A percentile compares a stretch with the other conserved stretches of the same genome.
Conservation (phyloP, 2,113 vertebrate genomes). For the Silurus asotus region DNA sequence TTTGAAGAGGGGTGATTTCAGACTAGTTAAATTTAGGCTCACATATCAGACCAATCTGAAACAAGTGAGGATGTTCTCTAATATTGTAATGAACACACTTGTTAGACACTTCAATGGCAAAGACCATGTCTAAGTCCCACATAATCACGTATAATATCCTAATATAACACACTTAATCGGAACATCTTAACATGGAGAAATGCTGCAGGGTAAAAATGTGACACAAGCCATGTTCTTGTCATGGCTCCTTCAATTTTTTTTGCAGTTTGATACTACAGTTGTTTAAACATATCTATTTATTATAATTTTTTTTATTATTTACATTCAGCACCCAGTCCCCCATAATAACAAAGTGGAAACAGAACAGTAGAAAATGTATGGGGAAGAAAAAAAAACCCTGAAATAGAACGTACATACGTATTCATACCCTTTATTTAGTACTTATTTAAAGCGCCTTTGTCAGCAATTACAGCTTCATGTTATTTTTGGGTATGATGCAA, state of each 20-base stretch:
- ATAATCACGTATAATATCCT: background rate
- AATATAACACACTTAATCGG: background rate
- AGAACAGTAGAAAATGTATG: too few relatives aligned
- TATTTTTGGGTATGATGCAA: too few relatives aligned
- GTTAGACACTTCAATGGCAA: background rate
- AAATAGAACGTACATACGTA: too few relatives aligned
- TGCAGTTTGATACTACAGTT: too few relatives aligned
- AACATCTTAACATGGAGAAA: conserved; percentile 23
- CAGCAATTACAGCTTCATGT: too few relatives aligned
- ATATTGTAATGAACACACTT: background rate
- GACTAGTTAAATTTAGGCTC: background rate
- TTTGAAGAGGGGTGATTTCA: background rate
- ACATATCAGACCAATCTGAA: background rate
- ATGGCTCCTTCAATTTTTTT: background rate
- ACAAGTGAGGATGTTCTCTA: background rate
- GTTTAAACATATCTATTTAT: too few relatives aligned
- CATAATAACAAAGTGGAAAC: too few relatives aligned
- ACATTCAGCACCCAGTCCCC: too few relatives aligned
- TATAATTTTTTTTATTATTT: too few relatives aligned
- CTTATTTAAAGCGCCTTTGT: too few relatives aligned
- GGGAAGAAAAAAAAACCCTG: too few relatives aligned
- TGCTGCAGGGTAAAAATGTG: background rate
- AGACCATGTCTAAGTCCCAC: background rate
- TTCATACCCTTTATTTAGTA: too few relatives aligned
- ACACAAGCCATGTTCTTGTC: conserved; percentile 1